Evolutionary conservation across 2,113 vertebrate genomes (phyloP).

Genomic region (Halichoerus grypus): DNA sequence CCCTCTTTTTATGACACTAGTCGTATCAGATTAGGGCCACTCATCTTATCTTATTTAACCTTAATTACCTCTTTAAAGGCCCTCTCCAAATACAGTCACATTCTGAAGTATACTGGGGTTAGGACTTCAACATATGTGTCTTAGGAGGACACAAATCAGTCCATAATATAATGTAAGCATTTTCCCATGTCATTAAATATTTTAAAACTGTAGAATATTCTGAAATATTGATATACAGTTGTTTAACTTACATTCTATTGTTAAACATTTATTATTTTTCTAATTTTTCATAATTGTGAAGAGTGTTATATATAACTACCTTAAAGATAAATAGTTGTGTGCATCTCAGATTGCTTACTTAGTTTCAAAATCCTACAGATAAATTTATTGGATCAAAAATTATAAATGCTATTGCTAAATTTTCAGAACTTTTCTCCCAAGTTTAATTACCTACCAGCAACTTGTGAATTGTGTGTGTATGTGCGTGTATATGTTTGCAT

Average conservation of each 20-base stretch:
- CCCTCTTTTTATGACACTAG: background rate
- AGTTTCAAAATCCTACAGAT: background rate
- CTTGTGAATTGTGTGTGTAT: background rate
- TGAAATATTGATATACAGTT: background rate
- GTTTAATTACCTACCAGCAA: background rate
- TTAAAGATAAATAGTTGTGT: background rate
- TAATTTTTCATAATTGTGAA: background rate
- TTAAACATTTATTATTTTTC: constrained; percentile 8
- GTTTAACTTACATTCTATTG: background rate
- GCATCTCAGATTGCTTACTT: background rate
- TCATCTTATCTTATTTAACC: background rate
- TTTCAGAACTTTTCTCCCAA: background rate
- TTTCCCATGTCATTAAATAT: background rate
- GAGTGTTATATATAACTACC: background rate
- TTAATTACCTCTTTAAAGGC: background rate
- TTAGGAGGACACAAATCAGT: background rate
- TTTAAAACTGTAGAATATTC: background rate
- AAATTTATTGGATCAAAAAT: background rate
- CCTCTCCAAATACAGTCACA: background rate
- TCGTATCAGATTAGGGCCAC: background rate
- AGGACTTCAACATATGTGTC: background rate
- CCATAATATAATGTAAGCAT: background rate
- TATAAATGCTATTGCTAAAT: background rate
- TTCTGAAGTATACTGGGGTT: background rate
- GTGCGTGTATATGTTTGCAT: background rate